phyloP scores from a whole-genome alignment of 2,888 invertebrate species.

The Troides aeacus region DNA sequence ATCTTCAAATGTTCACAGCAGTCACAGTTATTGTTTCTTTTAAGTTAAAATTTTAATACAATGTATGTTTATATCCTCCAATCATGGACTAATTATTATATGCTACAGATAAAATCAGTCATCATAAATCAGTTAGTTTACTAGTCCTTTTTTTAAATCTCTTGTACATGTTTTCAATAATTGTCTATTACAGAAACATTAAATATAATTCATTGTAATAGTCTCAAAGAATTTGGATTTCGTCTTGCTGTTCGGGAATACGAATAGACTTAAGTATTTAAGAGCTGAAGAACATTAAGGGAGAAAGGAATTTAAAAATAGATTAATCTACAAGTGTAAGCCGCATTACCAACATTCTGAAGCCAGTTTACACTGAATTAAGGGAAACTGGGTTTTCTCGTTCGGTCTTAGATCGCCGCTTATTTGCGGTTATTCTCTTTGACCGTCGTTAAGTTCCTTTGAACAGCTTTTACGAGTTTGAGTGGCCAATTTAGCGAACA shows the following conservation, averaged over 20 bases:
- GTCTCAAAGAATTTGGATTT: neutral
- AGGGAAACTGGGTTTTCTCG: slow-evolving; percentile 75
- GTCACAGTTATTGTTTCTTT: too few species aligned
- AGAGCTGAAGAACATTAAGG: slow-evolving; percentile 21
- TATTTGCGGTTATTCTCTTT: slow-evolving; percentile 80
- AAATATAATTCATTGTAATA: neutral
- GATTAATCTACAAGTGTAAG: slow-evolving; percentile 69
- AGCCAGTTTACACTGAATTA: slow-evolving; percentile 75
- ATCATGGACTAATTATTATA: too few species aligned
- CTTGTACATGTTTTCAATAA: too few species aligned
- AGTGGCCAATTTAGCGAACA: slow-evolving; percentile 77
- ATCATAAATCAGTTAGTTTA: too few species aligned
- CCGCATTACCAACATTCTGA: slow-evolving; percentile 63
- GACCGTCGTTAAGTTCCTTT: slow-evolving; percentile 79
- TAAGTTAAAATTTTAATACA: too few species aligned
- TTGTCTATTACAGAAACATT: neutral
- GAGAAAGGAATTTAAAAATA: slow-evolving; percentile 33
- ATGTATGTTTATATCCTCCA: too few species aligned
- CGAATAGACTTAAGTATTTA: slow-evolving; percentile 5
- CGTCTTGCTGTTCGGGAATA: slow-evolving; percentile 10
- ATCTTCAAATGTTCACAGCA: too few species aligned
- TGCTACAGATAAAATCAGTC: too few species aligned
- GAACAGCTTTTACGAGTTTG: slow-evolving; percentile 76
- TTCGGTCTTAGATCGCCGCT: slow-evolving; percentile 73
- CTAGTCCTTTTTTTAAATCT: too few species aligned